A percentile compares a stretch with the other conserved stretches of the same genome.
Evolutionary conservation across 2,888 invertebrate species (phyloP).

Genomic region (Xylocampa areola): DNA sequence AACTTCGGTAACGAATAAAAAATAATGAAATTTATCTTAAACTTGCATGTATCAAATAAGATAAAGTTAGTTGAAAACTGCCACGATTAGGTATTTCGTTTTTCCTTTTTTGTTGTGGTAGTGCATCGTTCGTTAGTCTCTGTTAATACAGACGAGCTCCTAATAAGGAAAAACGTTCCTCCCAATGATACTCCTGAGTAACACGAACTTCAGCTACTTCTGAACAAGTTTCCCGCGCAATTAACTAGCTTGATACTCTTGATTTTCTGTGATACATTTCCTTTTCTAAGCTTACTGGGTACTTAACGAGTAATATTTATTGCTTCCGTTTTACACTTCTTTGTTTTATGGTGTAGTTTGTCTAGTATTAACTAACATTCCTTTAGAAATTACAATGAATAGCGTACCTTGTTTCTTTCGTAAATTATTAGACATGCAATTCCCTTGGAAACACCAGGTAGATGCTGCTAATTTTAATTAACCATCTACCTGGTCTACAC

Average conservation of each 20-base stretch:
- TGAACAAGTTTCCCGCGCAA: constrained; percentile 72
- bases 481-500: too few species aligned
- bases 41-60: too few species aligned
- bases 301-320: constrained; percentile 55
- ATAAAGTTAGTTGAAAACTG: constrained; percentile 51
- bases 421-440: constrained; percentile 1
- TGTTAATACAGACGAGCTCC: constrained; percentile 68
- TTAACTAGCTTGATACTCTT: constrained; percentile 73
- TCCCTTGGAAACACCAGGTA: background rate
- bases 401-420: background rate
- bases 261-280: constrained; percentile 66
- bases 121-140: constrained; percentile 71
- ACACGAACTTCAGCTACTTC: constrained; percentile 70
- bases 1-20: constrained; percentile 46
- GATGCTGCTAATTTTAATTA: too few species aligned
- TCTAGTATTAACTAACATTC: constrained; percentile 22
- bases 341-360: constrained; percentile 33
- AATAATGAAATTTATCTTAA: too few species aligned
- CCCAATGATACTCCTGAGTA: constrained; percentile 67
- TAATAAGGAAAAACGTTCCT: constrained; percentile 81
- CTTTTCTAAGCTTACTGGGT: constrained; percentile 57
- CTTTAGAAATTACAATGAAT: constrained; percentile 2
- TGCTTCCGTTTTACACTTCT: constrained; percentile 39
- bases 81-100: constrained; percentile 46
- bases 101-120: constrained; percentile 54